A percentile compares a stretch with the other conserved stretches of the same genome.
Evolutionary conservation across 2,888 invertebrate species (phyloP).

Genomic region (Leucoptera coffeella): DNA sequence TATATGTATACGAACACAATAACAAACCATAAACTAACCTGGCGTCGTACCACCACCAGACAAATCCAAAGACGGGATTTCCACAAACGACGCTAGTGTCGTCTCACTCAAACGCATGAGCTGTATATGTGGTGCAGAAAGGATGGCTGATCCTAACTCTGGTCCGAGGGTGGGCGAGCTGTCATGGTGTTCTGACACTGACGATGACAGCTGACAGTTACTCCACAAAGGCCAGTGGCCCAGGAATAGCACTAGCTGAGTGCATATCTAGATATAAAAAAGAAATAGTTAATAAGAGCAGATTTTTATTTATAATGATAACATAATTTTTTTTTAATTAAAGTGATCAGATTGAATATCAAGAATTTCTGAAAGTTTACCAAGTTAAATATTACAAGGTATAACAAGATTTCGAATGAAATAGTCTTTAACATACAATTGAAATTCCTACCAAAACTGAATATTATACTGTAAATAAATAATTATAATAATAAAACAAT

Average conservation of each 20-base stretch:
- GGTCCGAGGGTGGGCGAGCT: slow-evolving; percentile 59
- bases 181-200: slow-evolving; percentile 91
- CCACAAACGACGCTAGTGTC: slow-evolving; percentile 82
- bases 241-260: slow-evolving; percentile 85
- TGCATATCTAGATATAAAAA: slow-evolving; percentile 72
- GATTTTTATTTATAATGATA: too few relatives aligned
- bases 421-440: too few relatives aligned
- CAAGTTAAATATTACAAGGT: too few relatives aligned
- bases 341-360: too few relatives aligned
- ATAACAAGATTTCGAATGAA: too few relatives aligned
- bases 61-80: slow-evolving; percentile 77
- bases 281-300: too few relatives aligned
- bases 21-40: slow-evolving; percentile 11
- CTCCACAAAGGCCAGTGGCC: slow-evolving; percentile 94
- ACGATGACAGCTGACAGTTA: slow-evolving; percentile 80
- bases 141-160: slow-evolving; percentile 75
- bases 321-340: too few relatives aligned
- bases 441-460: neutral
- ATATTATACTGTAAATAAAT: neutral
- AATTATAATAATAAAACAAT: neutral
- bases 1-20: too few relatives aligned
- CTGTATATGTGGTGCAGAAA: slow-evolving; percentile 78
- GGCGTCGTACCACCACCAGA: slow-evolving; percentile 35
- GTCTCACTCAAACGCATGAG: slow-evolving; percentile 79
- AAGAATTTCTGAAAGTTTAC: too few relatives aligned